phyloP scores from a whole-genome alignment of 2,113 vertebrate species.

The Laticauda laticaudata region DNA sequence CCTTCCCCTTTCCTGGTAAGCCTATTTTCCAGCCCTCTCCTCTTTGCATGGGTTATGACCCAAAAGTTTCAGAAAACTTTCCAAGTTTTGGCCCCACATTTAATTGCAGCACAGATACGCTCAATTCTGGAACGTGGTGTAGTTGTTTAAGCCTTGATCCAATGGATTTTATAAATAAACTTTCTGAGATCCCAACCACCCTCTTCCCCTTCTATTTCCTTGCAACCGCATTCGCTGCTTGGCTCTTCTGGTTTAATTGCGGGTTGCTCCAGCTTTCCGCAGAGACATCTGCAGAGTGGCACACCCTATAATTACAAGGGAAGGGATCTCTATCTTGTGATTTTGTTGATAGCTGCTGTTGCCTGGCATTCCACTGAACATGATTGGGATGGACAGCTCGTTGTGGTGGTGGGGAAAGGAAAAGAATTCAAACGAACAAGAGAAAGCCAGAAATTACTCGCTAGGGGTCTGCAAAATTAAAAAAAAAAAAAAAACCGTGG shows the following conservation, averaged over 20 bases:
- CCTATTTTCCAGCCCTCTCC: not conserved
- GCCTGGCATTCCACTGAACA: rapidly evolving
- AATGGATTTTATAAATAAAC: constrained; percentile 59
- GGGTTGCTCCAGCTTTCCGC: constrained; percentile 44
- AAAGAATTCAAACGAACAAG: not conserved
- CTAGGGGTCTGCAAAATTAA: rapidly evolving
- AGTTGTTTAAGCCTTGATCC: constrained; percentile 62
- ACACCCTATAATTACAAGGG: constrained; percentile 84
- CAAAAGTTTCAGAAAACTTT: constrained; percentile 35
- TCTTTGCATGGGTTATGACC: constrained; percentile 26
- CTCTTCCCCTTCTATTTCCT: constrained; percentile 9
- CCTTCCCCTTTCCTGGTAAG: not conserved
- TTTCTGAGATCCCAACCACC: constrained; percentile 9
- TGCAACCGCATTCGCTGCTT: constrained; percentile 45
- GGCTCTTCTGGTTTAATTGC: constrained; percentile 60
- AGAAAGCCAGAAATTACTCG: not conserved
- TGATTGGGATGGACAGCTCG: not conserved
- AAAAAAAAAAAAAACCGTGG: not conserved
- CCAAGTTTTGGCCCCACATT: constrained; percentile 42
- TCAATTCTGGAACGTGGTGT: constrained; percentile 26
- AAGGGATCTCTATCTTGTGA: constrained; percentile 71
- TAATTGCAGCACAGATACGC: constrained; percentile 36
- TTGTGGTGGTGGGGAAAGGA: rapidly evolving
- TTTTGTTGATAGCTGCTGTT: constrained; percentile 19
- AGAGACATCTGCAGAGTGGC: constrained; percentile 77